Percentiles rank a stretch among this genome's conserved stretches.
These are phyloP conservation scores for Psophia crepitans DNA, from an alignment of 2,113 vertebrate genomes.

Conservation along the genomic window DNA sequence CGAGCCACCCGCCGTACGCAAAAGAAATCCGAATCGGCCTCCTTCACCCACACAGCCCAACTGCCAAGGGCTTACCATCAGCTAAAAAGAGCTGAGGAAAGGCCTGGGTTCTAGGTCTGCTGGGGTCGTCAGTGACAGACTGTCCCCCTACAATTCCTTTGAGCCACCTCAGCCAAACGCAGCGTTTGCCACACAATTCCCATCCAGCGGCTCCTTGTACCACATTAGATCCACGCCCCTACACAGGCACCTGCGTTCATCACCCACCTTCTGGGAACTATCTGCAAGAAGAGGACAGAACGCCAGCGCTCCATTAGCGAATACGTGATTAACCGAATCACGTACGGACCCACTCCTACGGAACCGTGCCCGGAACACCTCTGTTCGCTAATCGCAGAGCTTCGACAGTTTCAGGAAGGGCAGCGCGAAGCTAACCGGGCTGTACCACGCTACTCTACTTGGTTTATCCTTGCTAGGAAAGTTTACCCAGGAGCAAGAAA, in stretches of 20 bases:
- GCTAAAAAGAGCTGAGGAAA: neutral
- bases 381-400: neutral
- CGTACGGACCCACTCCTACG: neutral
- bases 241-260: neutral
- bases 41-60: neutral
- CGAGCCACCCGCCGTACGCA: neutral
- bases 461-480: neutral
- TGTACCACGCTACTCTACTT: neutral
- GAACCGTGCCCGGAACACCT: accelerated
- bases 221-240: neutral
- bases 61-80: neutral
- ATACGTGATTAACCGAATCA: accelerated
- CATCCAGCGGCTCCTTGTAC: neutral
- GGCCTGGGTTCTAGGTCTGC: neutral
- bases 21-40: neutral
- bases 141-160: neutral
- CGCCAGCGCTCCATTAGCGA: accelerated
- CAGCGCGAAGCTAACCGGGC: neutral
- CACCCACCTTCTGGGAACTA: neutral
- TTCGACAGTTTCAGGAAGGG: neutral
- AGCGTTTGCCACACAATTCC: neutral
- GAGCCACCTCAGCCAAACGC: neutral
- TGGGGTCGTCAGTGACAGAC: accelerated
- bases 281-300: neutral
- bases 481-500: neutral